phyloP scores from a whole-genome alignment of 2,888 invertebrate genomes.

The Epirrhoe tristata region DNA sequence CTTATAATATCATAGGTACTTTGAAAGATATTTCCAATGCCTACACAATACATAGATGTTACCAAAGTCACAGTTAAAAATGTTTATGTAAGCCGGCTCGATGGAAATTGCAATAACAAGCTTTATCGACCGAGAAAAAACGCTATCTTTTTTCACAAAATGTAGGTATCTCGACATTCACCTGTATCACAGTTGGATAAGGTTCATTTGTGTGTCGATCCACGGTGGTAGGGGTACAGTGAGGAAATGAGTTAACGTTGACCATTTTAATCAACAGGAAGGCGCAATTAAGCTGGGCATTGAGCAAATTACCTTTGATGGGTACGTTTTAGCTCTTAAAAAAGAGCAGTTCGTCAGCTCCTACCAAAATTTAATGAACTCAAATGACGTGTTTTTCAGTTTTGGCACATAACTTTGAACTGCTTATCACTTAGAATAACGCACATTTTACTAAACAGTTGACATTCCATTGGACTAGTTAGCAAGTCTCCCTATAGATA shows the following conservation, averaged over 20 bases:
- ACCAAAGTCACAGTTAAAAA: conserved; percentile 1
- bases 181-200: conserved; percentile 22
- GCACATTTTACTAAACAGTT: too few relatives aligned
- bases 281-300: conserved; percentile 60
- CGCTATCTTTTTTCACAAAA: conserved; percentile 5
- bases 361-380: neutral
- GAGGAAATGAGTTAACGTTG: conserved; percentile 47
- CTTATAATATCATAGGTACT: neutral
- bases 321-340: neutral
- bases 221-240: neutral
- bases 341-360: neutral
- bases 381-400: too few relatives aligned
- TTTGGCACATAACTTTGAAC: too few relatives aligned
- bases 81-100: conserved; percentile 20
- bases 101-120: conserved; percentile 26
- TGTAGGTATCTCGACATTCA: conserved; percentile 9
- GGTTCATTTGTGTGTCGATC: conserved; percentile 13
- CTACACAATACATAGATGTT: conserved; percentile 1
- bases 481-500: too few relatives aligned
- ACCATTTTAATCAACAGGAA: conserved; percentile 68
- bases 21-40: conserved; percentile 11
- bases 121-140: conserved; percentile 39
- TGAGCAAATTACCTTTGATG: conserved; percentile 42
- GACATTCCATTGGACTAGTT: too few relatives aligned
- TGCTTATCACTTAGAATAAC: too few relatives aligned